Evolutionary conservation across 2,113 vertebrate genomes (phyloP), one percentile per base, ranked within the genome.

Genomic region (Excalfactoria chinensis): DNA sequence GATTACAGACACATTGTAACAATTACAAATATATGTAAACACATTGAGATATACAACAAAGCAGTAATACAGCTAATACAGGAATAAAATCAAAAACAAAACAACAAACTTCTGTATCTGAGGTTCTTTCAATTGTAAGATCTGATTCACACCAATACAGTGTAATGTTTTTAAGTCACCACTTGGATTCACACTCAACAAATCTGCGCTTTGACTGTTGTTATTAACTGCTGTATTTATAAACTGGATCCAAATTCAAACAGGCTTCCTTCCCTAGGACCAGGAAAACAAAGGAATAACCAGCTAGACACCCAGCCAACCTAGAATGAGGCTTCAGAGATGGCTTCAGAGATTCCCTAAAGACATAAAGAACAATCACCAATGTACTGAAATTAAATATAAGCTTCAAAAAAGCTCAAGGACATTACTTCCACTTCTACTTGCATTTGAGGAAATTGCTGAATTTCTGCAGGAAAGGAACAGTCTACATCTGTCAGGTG

Each of bases 381-480:
- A 84, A 83, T 34, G 63, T 87, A 90, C 13, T 86, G 76, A 93
- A 89, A 88, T 63, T 15, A 82, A 90, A 86, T 8, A 51, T 1
- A 81, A 92, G 78, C 49, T 92, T 90, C 91, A 89, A 75, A 90
- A 94, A 93, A 92, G 68, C 84, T 92, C 40, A 76, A 90, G 63
- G 86, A 92, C 26, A 28, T 43, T 76, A 87, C 60, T 92, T 87
- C 86, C 60, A 40, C 75, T 91, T 89, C 69, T 41, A 87, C 92
- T 91, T 93, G 94, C 81, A 92, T 84, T 96, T 93, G 91, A 94
- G 84, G 93, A 93, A 93, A 93, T 2, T 80, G 84, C 43, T 89
- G 89, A 94, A 93, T 94, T 95, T 94, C 93, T 94, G 91, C 77
- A 94, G 95, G 89, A 95, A 94, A 94, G 89, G 63, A 90, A 94